Conservation (phyloP, 2,797 vertebrate species). For the Darevskia mixta region DNA sequence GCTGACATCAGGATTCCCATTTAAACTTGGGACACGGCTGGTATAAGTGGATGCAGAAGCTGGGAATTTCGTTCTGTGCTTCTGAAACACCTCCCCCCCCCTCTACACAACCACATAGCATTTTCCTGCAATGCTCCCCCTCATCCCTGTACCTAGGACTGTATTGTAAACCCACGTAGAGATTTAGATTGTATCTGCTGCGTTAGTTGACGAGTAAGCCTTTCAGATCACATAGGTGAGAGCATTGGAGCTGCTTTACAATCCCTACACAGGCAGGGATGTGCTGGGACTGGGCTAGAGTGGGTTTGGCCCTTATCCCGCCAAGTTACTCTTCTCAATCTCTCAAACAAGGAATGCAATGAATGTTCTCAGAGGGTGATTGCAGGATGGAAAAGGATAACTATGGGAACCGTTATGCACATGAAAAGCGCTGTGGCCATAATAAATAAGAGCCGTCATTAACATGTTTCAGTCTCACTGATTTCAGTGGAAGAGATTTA, state of each 20-base stretch:
- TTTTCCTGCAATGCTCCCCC: background rate
- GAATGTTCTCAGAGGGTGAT: background rate
- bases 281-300: background rate
- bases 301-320: background rate
- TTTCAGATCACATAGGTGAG: background rate
- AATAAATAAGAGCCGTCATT: background rate
- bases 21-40: no score
- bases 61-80: no score
- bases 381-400: constrained; percentile 3
- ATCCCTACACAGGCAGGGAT: background rate
- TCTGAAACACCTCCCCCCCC: no score
- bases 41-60: no score
- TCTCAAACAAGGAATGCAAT: background rate
- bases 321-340: background rate
- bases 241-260: background rate
- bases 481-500: constrained; percentile 11
- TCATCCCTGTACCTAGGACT: background rate
- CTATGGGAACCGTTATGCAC: background rate
- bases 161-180: no score
- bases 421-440: background rate
- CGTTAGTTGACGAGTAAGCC: background rate
- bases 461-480: background rate
- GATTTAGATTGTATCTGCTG: background rate
- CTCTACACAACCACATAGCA: no score
- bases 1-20: no score